Evolutionary conservation across 1,140 invertebrate species (phyloP).

Genomic region (Ectropis grisescens): DNA sequence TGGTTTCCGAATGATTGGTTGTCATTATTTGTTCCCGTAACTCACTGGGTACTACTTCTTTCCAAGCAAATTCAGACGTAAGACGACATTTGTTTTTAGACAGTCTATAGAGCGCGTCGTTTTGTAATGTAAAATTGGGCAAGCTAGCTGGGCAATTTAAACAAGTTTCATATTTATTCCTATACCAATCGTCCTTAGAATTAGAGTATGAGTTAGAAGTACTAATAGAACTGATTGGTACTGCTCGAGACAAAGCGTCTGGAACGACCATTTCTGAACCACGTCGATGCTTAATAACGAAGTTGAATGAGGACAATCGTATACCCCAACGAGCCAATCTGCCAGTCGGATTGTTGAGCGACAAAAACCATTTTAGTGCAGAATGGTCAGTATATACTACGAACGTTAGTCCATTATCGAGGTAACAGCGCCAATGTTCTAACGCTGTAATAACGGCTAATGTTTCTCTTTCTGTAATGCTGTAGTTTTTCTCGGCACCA

Average conservation of each 20-base stretch:
- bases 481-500: constrained; percentile 16
- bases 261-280: constrained; percentile 28
- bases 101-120: neutral
- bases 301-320: constrained; percentile 23
- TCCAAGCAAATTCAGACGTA: neutral
- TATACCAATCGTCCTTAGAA: neutral
- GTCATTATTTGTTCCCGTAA: neutral
- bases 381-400: constrained; percentile 19
- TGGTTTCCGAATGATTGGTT: neutral
- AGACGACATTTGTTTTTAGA: too few species aligned
- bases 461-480: constrained; percentile 18
- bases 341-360: constrained; percentile 32
- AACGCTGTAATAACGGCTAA: constrained; percentile 15
- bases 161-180: neutral
- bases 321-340: constrained; percentile 27
- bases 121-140: neutral
- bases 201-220: neutral
- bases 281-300: constrained; percentile 28
- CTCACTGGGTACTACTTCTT: neutral
- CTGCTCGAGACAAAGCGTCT: constrained; percentile 18
- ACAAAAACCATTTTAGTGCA: constrained; percentile 26
- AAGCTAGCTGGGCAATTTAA: neutral
- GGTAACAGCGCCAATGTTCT: constrained; percentile 21
- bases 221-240: constrained; percentile 6
- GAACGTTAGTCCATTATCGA: constrained; percentile 18